These are phyloP conservation scores for Potamilus streckersoni DNA, from an alignment of 1,140 invertebrate species.

Conservation along the genomic window DNA sequence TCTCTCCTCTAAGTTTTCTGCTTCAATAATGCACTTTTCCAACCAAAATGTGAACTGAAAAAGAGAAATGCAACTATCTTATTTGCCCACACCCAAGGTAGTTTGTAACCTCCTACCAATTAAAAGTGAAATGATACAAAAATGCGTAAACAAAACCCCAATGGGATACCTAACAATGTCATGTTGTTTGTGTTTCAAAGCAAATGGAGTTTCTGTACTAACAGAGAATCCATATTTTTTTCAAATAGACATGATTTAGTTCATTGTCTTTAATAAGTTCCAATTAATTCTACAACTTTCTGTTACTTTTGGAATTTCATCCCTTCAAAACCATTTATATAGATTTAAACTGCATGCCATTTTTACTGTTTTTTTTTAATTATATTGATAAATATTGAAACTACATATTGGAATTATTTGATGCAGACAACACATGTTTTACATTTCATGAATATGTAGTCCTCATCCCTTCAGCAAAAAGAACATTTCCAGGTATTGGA, in stretches of 20 bases:
- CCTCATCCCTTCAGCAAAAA: too few relatives aligned
- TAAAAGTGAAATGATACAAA: background rate
- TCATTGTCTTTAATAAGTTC: background rate
- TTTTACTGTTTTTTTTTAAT: too few relatives aligned
- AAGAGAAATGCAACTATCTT: constrained; percentile 10
- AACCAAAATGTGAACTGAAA: constrained; percentile 93
- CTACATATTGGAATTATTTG: too few relatives aligned
- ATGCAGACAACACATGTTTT: too few relatives aligned
- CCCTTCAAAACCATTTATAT: too few relatives aligned
- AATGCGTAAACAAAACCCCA: background rate
- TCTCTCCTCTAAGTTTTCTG: constrained; percentile 96
- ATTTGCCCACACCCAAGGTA: background rate
- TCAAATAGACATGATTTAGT: background rate
- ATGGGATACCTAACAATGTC: background rate
- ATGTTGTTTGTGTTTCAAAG: background rate
- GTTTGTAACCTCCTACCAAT: background rate
- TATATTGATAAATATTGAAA: too few relatives aligned
- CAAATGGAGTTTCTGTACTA: background rate
- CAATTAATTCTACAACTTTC: too few relatives aligned
- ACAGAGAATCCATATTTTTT: too few relatives aligned
- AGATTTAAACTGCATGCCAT: too few relatives aligned
- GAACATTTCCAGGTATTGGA: too few relatives aligned
- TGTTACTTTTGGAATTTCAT: too few relatives aligned
- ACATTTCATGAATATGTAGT: too few relatives aligned
- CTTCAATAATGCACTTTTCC: constrained; percentile 96